Conservation (phyloP, 2,888 invertebrate genomes). For the Phortica okadai region DNA sequence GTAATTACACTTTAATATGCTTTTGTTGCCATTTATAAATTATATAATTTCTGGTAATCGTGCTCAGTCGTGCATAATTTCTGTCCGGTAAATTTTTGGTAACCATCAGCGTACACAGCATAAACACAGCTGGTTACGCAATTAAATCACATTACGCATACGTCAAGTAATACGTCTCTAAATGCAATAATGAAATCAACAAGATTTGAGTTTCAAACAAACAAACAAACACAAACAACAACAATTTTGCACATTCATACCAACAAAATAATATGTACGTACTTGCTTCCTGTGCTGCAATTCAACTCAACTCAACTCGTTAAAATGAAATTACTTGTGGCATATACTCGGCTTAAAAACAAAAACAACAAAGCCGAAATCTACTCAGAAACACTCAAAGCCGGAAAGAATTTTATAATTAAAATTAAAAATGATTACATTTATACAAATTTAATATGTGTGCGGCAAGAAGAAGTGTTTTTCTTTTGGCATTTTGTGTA, state of each 20-base stretch:
- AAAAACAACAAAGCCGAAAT: not conserved
- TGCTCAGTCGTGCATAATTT: not conserved
- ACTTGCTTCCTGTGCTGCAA: not conserved
- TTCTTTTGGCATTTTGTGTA: too few relatives aligned
- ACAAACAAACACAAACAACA: not conserved
- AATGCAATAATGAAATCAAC: not conserved
- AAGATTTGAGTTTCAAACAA: not conserved
- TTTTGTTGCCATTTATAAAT: conserved; percentile 15
- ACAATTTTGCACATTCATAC: not conserved
- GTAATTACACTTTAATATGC: conserved; percentile 26
- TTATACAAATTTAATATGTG: not conserved
- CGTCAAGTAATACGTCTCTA: not conserved
- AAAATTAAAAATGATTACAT: conserved; percentile 12
- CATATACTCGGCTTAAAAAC: not conserved
- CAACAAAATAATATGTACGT: not conserved
- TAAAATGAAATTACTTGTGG: conserved; percentile 26
- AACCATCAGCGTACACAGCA: not conserved
- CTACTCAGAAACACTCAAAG: conserved; percentile 3
- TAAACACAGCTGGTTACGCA: not conserved
- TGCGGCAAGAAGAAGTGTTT: not conserved
- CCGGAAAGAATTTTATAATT: conserved; percentile 1
- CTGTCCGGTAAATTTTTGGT: not conserved
- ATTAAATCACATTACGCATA: conserved; percentile 21
- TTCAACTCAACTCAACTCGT: not conserved
- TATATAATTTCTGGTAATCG: conserved; percentile 26